These are phyloP conservation scores for Cephus nigrinus DNA, from an alignment of 2,888 invertebrate species.

Conservation along the genomic window DNA sequence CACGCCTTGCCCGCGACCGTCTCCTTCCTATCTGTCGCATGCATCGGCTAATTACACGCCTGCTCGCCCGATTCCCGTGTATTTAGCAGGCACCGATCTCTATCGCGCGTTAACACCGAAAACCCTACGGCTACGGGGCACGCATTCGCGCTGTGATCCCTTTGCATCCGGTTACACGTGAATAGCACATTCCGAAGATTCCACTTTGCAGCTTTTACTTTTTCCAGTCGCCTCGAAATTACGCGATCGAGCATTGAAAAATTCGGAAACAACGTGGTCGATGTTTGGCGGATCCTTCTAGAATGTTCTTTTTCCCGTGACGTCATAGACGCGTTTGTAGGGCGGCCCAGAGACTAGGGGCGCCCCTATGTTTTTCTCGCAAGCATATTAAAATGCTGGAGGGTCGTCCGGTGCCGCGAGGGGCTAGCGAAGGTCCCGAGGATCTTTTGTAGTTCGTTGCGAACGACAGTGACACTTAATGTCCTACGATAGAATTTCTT, in stretches of 20 bases:
- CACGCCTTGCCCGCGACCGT: neutral
- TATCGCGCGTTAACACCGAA: conserved; percentile 14
- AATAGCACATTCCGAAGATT: no score
- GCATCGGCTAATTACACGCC: conserved; percentile 12
- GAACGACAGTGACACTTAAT: no score
- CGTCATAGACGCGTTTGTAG: conserved; percentile 14
- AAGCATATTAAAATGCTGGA: conserved; percentile 28
- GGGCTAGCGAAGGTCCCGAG: conserved; percentile 25
- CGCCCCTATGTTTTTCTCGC: conserved; percentile 46
- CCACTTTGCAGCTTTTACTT: neutral
- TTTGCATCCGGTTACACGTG: neutral
- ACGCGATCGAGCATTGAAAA: conserved; percentile 13
- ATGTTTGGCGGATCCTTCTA: conserved; percentile 7
- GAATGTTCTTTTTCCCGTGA: conserved; percentile 20
- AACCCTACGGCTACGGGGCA: neutral
- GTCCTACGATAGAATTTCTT: no score
- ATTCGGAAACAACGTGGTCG: no score
- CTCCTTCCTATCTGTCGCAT: conserved; percentile 14
- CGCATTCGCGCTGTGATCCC: neutral
- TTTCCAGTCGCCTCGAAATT: conserved; percentile 8
- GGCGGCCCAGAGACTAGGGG: conserved; percentile 33
- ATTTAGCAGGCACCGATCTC: neutral
- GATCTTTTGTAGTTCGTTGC: no score
- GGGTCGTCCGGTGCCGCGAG: conserved; percentile 24
- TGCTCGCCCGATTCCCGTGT: neutral